Evolutionary conservation across 2,113 vertebrate species (phyloP).

Genomic region (Clarias batrachus): DNA sequence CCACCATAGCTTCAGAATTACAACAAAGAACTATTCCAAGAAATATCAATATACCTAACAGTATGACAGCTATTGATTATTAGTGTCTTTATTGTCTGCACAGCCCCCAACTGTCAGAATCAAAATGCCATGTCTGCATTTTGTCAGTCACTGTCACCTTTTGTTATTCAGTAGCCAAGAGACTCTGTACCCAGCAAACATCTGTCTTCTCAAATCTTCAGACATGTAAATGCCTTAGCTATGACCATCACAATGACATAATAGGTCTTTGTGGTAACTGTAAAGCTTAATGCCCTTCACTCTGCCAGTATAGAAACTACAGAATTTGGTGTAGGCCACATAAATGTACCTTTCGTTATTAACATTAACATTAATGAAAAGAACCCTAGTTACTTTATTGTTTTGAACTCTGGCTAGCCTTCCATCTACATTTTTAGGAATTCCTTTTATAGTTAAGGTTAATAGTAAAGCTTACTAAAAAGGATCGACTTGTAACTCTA

Average conservation of each 20-base stretch:
- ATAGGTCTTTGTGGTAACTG: slow-evolving; percentile 40
- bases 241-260: slow-evolving; percentile 41
- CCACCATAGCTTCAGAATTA: neutral
- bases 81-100: slow-evolving; percentile 3
- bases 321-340: neutral
- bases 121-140: slow-evolving; percentile 30
- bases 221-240: slow-evolving; percentile 41
- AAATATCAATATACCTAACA: slow-evolving; percentile 27
- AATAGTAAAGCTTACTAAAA: neutral
- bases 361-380: slow-evolving; percentile 8
- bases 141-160: slow-evolving; percentile 42
- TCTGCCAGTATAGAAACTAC: neutral
- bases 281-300: slow-evolving; percentile 22
- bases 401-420: neutral
- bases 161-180: slow-evolving; percentile 44
- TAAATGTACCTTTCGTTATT: neutral
- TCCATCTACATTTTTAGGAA: neutral
- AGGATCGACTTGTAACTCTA: neutral
- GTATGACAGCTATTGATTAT: neutral
- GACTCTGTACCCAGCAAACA: slow-evolving; percentile 35
- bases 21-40: neutral
- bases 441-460: neutral
- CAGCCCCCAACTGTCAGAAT: neutral
- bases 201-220: slow-evolving; percentile 29
- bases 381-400: neutral